Evolutionary conservation across 92 coral and sea anemone genomes (phyloP).

Genomic region (Montipora capitata): DNA sequence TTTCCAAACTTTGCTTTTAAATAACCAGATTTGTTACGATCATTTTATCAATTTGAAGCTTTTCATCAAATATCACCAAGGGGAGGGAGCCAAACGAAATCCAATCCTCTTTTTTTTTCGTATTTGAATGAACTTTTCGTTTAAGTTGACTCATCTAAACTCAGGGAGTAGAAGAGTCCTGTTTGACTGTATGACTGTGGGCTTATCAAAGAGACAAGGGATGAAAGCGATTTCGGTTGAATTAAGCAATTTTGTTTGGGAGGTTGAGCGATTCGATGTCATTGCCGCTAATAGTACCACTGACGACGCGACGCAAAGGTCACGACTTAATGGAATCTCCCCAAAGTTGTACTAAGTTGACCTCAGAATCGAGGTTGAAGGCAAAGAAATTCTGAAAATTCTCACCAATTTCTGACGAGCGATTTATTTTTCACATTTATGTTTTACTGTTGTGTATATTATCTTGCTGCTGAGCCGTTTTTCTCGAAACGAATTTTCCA

Average conservation of each 20-base stretch:
- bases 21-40: neutral
- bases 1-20: too few species aligned
- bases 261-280: constrained; percentile 1
- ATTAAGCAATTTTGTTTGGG: constrained; percentile 2
- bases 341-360: too few species aligned
- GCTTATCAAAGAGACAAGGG: neutral
- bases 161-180: neutral
- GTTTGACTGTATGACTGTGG: neutral
- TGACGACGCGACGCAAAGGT: too few species aligned
- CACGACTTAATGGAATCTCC: too few species aligned
- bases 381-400: too few species aligned
- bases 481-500: too few species aligned
- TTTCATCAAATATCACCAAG: neutral
- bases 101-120: neutral
- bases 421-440: too few species aligned
- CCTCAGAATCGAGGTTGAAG: too few species aligned
- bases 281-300: too few species aligned
- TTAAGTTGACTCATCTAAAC: neutral
- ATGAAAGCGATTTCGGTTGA: neutral
- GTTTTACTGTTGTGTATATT: too few species aligned
- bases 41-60: neutral
- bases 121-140: neutral
- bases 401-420: too few species aligned
- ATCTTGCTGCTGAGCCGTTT: too few species aligned
- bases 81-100: neutral